These are phyloP conservation scores for Zaprionus gabonicus DNA, from an alignment of 1,140 invertebrate genomes.

Conservation along the genomic window DNA sequence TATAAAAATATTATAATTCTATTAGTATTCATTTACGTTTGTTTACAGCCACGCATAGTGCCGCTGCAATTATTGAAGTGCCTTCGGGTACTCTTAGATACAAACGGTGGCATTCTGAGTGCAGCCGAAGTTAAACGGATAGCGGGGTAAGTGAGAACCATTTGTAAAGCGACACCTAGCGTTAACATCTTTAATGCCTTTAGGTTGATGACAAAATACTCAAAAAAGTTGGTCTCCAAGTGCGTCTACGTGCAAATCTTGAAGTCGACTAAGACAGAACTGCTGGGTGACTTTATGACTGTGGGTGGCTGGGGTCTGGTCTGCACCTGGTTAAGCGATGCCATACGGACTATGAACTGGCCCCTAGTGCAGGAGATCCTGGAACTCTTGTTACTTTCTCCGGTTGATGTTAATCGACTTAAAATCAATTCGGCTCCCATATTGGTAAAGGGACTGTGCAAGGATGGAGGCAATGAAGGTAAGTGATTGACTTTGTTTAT, in stretches of 20 bases:
- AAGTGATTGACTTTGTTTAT: slow-evolving; percentile 53
- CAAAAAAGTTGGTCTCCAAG: slow-evolving; percentile 97
- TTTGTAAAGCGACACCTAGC: slow-evolving; percentile 50
- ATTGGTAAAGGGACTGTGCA: slow-evolving; percentile 94
- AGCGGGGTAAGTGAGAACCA: slow-evolving; percentile 87
- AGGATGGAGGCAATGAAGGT: slow-evolving; percentile 92
- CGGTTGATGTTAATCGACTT: slow-evolving; percentile 94
- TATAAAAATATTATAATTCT: neutral
- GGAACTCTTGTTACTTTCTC: slow-evolving; percentile 92
- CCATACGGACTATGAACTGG: slow-evolving; percentile 92
- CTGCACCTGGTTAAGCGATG: slow-evolving; percentile 94
- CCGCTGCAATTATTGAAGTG: slow-evolving; percentile 94
- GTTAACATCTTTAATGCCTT: slow-evolving; percentile 34
- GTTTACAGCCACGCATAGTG: slow-evolving; percentile 94
- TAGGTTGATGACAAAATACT: slow-evolving; percentile 97
- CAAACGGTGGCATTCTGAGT: slow-evolving; percentile 94
- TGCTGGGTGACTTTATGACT: slow-evolving; percentile 94
- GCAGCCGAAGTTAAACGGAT: slow-evolving; percentile 93
- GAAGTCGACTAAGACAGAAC: slow-evolving; percentile 92
- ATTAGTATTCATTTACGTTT: neutral
- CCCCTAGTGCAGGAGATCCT: slow-evolving; percentile 93
- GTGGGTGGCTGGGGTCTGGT: slow-evolving; percentile 95
- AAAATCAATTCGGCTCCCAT: slow-evolving; percentile 96
- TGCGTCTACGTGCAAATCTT: slow-evolving; percentile 98
- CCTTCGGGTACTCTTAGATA: slow-evolving; percentile 92